Percentiles rank a stretch among this genome's conserved stretches.
These are phyloP conservation scores for Ochropacha duplaris DNA, from an alignment of 2,888 invertebrate genomes.

Conservation along the genomic window DNA sequence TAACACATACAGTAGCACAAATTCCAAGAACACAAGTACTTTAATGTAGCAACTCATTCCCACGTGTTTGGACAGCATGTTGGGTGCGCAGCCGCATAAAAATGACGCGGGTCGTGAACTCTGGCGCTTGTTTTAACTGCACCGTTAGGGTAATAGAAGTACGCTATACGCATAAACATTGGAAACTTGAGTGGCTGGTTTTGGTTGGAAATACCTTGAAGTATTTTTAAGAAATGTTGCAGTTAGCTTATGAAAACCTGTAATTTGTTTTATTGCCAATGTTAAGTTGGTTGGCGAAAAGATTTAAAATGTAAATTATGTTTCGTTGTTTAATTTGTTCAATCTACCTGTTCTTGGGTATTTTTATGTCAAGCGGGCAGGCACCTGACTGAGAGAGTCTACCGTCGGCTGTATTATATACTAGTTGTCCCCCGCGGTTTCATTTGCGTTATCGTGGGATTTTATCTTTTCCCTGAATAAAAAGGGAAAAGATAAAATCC, in stretches of 20 bases:
- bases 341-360: not conserved
- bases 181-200: conserved; percentile 2
- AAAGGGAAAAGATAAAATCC: too few species aligned
- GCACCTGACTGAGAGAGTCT: too few species aligned
- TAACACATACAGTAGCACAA: conserved; percentile 22
- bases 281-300: not conserved
- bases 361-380: too few species aligned
- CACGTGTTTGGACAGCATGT: conserved; percentile 31
- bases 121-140: conserved; percentile 14
- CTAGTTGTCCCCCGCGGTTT: too few species aligned
- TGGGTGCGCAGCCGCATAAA: conserved; percentile 30
- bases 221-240: not conserved
- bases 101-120: conserved; percentile 44
- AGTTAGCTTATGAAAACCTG: not conserved
- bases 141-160: conserved; percentile 10
- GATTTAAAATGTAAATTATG: not conserved
- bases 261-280: not conserved
- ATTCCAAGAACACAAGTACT: conserved; percentile 33
- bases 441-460: too few species aligned
- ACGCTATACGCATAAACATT: conserved; percentile 3
- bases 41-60: conserved; percentile 33
- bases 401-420: too few species aligned
- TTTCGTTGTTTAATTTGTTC: not conserved
- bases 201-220: not conserved
- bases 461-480: too few species aligned